Evolutionary conservation across 2,113 vertebrate genomes (phyloP).

Genomic region (Nesospiza acunhae): DNA sequence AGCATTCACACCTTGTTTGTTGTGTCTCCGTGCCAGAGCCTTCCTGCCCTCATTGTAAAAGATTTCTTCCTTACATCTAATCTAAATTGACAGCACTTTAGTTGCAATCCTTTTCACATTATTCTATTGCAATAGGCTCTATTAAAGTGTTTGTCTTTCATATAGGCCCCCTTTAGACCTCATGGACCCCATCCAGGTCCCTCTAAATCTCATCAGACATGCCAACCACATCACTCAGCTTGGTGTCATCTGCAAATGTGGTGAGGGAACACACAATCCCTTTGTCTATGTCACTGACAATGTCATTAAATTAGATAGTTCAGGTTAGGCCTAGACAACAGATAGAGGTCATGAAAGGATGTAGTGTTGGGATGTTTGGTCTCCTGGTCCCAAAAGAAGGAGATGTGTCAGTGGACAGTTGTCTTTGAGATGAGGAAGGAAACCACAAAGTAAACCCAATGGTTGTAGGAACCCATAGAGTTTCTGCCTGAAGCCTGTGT

Average conservation of each 20-base stretch:
- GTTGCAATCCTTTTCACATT: not conserved
- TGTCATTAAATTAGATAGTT: not conserved
- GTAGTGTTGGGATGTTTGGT: not conserved
- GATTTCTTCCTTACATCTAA: not conserved
- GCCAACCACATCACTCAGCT: not conserved
- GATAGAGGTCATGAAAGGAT: not conserved
- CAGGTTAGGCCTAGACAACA: not conserved
- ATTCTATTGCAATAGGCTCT: not conserved
- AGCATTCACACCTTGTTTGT: not conserved
- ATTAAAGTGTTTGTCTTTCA: not conserved
- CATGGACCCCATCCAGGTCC: not conserved
- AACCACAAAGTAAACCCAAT: not conserved
- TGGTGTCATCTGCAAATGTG: not conserved
- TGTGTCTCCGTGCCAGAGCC: not conserved
- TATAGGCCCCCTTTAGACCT: no score
- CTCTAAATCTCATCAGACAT: not conserved
- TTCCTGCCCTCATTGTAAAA: not conserved
- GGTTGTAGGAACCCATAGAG: rapidly evolving
- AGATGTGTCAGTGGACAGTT: not conserved
- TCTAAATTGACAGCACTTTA: not conserved
- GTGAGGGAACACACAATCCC: rapidly evolving
- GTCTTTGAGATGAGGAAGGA: not conserved
- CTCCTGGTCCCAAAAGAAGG: not conserved
- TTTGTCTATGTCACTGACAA: not conserved
- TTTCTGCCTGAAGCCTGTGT: not conserved